These are phyloP conservation scores for Pachyrhynchus sulphureomaculatus DNA, from an alignment of 1,140 invertebrate species.

Conservation along the genomic window DNA sequence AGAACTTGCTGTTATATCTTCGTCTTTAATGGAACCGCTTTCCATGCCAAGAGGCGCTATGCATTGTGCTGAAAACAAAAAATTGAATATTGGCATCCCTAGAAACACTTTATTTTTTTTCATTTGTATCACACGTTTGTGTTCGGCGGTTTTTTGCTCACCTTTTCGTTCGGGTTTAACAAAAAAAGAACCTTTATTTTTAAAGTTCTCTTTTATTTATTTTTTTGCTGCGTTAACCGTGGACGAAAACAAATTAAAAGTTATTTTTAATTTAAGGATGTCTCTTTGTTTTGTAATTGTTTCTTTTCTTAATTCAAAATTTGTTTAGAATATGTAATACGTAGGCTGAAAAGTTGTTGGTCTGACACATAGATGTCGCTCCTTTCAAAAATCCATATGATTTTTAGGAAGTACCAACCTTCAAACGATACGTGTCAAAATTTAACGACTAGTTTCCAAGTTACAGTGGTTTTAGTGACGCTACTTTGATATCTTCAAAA, in stretches of 20 bases:
- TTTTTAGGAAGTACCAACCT: too few species aligned
- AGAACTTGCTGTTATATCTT: slow-evolving; percentile 84
- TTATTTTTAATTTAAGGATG: neutral
- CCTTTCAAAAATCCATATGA: too few species aligned
- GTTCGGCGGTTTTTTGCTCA: slow-evolving; percentile 1
- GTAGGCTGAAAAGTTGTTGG: too few species aligned
- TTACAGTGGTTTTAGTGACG: too few species aligned
- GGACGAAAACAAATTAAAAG: neutral
- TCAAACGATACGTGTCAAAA: too few species aligned
- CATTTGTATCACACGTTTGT: slow-evolving; percentile 1
- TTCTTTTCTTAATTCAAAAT: too few species aligned
- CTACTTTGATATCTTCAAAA: too few species aligned
- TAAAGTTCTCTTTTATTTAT: neutral
- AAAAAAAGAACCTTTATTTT: neutral
- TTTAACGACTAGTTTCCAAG: too few species aligned
- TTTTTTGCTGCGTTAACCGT: neutral
- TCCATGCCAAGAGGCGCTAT: slow-evolving; percentile 85
- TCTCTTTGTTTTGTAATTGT: too few species aligned
- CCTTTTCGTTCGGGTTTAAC: neutral
- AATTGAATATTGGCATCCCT: neutral
- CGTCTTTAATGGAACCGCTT: slow-evolving; percentile 80
- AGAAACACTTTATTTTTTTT: slow-evolving; percentile 9
- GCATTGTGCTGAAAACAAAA: slow-evolving; percentile 69
- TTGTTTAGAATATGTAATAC: too few species aligned
- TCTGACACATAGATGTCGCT: too few species aligned